phyloP scores from a whole-genome alignment of 2,797 vertebrate species.

The Chloroceryle inda region DNA sequence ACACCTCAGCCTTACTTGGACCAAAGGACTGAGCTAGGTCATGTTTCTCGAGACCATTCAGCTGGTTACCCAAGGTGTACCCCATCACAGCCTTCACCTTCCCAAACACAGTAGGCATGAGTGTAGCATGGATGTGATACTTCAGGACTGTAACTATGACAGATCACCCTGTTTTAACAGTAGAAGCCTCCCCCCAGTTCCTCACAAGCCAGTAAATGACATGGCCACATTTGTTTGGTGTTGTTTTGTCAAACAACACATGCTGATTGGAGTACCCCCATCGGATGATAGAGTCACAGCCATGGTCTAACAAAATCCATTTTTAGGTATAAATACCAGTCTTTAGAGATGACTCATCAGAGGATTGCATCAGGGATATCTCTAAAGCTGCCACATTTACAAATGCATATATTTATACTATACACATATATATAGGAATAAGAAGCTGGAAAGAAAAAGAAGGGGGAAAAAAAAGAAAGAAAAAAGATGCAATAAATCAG shows the following conservation, averaged over 20 bases:
- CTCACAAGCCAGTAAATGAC: not conserved
- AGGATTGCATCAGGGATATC: not conserved
- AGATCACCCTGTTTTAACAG: not conserved
- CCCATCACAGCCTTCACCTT: not conserved
- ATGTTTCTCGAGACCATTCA: not conserved
- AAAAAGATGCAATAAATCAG: conserved; percentile 8
- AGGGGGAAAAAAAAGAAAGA: not conserved
- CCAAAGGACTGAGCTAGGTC: not conserved
- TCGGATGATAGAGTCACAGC: not conserved
- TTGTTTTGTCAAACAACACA: conserved; percentile 18
- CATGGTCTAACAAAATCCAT: not conserved
- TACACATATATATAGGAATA: not conserved
- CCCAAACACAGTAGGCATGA: fast-evolving
- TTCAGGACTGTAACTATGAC: not conserved
- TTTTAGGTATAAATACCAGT: conserved; percentile 25
- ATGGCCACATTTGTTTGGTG: not conserved
- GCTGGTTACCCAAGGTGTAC: not conserved
- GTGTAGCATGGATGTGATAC: not conserved
- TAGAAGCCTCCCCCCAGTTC: not conserved
- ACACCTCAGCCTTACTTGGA: not conserved
- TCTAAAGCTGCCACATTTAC: not conserved
- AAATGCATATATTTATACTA: not conserved
- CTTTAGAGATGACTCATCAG: not conserved
- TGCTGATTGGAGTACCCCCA: not conserved
- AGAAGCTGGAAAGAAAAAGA: not conserved